Percentiles rank a stretch among this genome's conserved stretches.
These are phyloP conservation scores for Nyctereutes procyonoides DNA, from an alignment of 2,113 vertebrate genomes.

Conservation along the genomic window DNA sequence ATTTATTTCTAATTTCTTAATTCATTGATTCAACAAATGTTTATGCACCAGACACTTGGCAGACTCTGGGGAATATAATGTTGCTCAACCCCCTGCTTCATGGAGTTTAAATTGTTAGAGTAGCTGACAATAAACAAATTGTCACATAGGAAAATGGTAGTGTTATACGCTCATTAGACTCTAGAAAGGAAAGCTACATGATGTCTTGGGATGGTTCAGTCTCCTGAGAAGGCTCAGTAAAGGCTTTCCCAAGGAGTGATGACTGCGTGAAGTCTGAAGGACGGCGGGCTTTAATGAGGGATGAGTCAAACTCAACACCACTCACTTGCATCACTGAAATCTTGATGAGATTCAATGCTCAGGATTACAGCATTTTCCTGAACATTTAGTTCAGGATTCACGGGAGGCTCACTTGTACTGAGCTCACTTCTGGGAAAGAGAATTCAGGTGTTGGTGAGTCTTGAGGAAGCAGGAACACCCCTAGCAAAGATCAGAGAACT, in stretches of 20 bases:
- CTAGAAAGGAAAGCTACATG: background rate
- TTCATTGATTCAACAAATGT: constrained; percentile 7
- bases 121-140: constrained; percentile 30
- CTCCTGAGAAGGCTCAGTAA: background rate
- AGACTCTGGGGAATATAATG: background rate
- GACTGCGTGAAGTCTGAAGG: background rate
- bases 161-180: background rate
- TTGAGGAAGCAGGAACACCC: background rate
- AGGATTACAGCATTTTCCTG: background rate
- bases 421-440: background rate
- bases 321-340: background rate
- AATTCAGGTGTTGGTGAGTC: background rate
- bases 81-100: background rate
- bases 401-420: background rate
- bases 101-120: background rate
- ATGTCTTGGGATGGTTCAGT: background rate
- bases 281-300: background rate
- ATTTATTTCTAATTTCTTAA: constrained; percentile 42
- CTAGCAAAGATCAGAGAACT: constrained; percentile 2
- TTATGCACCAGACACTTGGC: background rate
- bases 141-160: background rate
- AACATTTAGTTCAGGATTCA: background rate
- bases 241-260: background rate
- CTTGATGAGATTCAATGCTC: background rate
- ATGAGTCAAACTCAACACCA: background rate